Evolutionary conservation across 92 coral and sea anemone genomes (phyloP).

Genomic region (Epizoanthus ramosus): DNA sequence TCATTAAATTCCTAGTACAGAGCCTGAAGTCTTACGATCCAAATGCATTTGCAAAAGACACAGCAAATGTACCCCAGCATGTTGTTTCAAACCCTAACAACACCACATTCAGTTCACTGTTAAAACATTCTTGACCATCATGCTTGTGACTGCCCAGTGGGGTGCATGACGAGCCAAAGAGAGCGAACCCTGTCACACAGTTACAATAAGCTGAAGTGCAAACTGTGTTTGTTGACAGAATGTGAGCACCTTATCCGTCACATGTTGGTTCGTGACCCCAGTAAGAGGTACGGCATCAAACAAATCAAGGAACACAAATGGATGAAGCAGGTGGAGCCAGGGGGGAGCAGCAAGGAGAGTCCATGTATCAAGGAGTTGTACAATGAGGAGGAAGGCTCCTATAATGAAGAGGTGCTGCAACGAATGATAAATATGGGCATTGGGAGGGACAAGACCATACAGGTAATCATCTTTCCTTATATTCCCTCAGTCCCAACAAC

Average conservation of each 20-base stretch:
- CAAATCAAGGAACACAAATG: conserved; percentile 91
- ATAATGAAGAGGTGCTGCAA: conserved; percentile 73
- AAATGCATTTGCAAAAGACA: too few relatives aligned
- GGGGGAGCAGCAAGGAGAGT: conserved; percentile 30
- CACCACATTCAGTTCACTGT: too few relatives aligned
- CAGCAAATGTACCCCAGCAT: too few relatives aligned
- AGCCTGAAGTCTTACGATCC: too few relatives aligned
- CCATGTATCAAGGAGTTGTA: conserved; percentile 34
- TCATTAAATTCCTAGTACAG: too few relatives aligned
- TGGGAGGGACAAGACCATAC: conserved; percentile 78
- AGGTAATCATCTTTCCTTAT: conserved; percentile 61
- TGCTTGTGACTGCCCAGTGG: too few relatives aligned
- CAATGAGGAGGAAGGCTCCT: conserved; percentile 55
- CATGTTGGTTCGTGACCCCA: conserved; percentile 94
- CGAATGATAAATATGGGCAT: conserved; percentile 79
- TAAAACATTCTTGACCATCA: too few relatives aligned
- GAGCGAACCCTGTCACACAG: too few relatives aligned
- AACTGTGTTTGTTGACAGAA: conserved; percentile 50
- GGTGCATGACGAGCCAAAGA: too few relatives aligned
- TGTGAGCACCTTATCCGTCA: conserved; percentile 98
- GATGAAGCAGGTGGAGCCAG: conserved; percentile 59
- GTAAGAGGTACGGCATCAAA: conserved; percentile 81
- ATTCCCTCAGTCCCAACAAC: too few relatives aligned
- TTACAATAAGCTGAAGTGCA: not conserved
- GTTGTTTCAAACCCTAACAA: too few relatives aligned